These are phyloP conservation scores for Orchesella flavescens DNA, from an alignment of 2,888 invertebrate species.

Conservation along the genomic window DNA sequence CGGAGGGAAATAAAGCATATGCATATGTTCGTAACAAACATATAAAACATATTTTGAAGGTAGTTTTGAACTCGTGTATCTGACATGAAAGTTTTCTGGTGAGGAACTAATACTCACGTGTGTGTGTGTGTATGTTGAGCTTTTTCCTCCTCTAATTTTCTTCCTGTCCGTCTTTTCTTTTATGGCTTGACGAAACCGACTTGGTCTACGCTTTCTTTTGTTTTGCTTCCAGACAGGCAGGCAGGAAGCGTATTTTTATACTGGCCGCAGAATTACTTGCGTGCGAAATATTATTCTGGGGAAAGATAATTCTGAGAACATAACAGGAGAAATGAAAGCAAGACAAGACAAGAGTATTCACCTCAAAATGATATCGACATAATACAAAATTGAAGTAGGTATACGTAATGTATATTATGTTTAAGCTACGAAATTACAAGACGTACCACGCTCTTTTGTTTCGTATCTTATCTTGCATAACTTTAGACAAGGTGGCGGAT, in stretches of 20 bases:
- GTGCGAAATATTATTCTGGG: constrained; percentile 10
- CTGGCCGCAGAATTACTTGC: constrained; percentile 27
- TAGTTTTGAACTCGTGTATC: no score
- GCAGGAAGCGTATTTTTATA: background rate
- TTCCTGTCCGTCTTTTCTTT: constrained; percentile 38
- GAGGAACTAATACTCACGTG: constrained; percentile 36
- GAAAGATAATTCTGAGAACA: no score
- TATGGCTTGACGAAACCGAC: constrained; percentile 18
- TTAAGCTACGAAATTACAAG: background rate
- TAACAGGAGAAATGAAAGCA: no score
- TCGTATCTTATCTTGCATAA: background rate
- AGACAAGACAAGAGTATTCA: no score
- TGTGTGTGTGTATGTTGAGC: constrained; percentile 2
- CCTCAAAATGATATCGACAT: no score
- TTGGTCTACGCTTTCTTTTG: constrained; percentile 4
- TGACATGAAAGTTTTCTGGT: background rate
- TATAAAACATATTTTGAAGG: no score
- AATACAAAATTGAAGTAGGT: no score
- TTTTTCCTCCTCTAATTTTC: constrained; percentile 41
- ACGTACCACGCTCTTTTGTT: background rate
- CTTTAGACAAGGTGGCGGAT: background rate
- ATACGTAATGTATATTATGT: no score
- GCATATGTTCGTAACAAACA: no score
- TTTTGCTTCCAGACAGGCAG: background rate
- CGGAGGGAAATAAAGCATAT: no score